Evolutionary conservation across 2,797 vertebrate genomes (phyloP), one percentile per base, ranked within the genome.

Genomic region (Poeciliopsis turneri): DNA sequence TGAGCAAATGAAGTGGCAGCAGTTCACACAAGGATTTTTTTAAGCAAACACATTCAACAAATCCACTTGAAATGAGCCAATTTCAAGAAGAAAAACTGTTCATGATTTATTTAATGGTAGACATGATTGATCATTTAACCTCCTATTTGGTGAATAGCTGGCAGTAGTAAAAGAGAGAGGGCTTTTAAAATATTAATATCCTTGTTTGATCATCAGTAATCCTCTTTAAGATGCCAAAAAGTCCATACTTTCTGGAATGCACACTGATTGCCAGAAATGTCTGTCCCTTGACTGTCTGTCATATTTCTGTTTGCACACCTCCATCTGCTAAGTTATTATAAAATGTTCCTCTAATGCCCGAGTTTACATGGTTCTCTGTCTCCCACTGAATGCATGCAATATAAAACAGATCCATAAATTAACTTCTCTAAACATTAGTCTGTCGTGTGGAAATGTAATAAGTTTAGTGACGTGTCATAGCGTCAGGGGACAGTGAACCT

Each of bases 381-480:
- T 84, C 16, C 16, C 72, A 81, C 76, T 79, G 79, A 89, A 84
- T 79, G 81, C 81, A 66, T 68, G 85, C 81, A 82, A 84, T 51
- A 75, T 80, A 49, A 87, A 83, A 90, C 76, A 84, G 77, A 61
- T 8, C 74, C 74, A 28, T 61, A 90, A 92, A 87, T 87, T 61
- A 90, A 84, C 77, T 88, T 92, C 85, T 86, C 41, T 30, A 86
- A 91, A 92, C 84, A 86, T 86, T 76, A n/a, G 43, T 84, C 77
- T 43, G 74, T 69, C 45, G 80, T 76, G 46, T 76, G 45, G 10
- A 82, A 77, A 76, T 72, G 61, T 74, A 83, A 88, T 86, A 83
- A 81, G 74, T 91, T 81, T 64, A 78, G 12, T 51, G 77, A 76
- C n/a, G 10, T 76, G 73, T 78, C 71, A 55, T 83, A 76, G 83